Percentiles rank a stretch among this genome's conserved stretches.
These are phyloP conservation scores for Agapornis canus DNA, from an alignment of 2,797 vertebrate genomes.

Conservation along the genomic window DNA sequence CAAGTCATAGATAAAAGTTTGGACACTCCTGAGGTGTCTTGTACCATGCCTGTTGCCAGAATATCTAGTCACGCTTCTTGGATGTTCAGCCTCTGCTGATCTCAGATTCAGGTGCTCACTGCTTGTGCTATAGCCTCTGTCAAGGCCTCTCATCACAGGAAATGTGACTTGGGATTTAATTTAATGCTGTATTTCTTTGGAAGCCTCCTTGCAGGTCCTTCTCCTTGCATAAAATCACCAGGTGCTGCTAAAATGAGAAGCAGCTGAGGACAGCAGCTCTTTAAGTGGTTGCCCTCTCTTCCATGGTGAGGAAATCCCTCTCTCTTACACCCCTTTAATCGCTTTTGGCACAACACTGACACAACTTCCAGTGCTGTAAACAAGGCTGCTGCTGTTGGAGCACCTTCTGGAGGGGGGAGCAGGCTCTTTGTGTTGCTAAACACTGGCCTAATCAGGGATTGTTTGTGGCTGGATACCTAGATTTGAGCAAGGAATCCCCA, in stretches of 20 bases:
- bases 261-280: not conserved
- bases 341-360: not conserved
- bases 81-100: not conserved
- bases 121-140: not conserved
- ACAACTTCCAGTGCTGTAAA: not conserved
- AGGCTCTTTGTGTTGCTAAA: not conserved
- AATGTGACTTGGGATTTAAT: not conserved
- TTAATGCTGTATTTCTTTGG: not conserved
- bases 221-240: not conserved
- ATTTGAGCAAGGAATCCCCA: not conserved
- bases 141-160: accelerated
- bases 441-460: not conserved
- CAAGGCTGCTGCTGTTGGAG: not conserved
- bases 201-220: not conserved
- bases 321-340: not conserved
- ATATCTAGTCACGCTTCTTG: not conserved
- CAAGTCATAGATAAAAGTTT: not conserved
- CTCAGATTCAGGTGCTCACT: not conserved
- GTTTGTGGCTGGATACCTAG: not conserved
- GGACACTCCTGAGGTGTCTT: not conserved
- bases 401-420: not conserved
- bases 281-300: not conserved
- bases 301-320: not conserved
- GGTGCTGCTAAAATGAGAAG: not conserved
- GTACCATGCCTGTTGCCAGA: not conserved